phyloP scores from a whole-genome alignment of 2,888 invertebrate genomes.

The Xestoiulus laeticollis region DNA sequence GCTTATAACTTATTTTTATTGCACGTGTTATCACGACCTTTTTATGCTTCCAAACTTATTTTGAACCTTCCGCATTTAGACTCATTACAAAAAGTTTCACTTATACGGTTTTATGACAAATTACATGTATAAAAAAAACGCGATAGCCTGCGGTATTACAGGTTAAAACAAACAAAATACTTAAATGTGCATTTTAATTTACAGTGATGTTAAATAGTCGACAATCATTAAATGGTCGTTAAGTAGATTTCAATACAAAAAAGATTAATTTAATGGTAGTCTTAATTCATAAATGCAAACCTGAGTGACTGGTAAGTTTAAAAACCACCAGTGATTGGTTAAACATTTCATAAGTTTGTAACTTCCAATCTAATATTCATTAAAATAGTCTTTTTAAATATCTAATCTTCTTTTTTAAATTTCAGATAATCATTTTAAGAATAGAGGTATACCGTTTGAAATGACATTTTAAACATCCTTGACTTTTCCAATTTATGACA shows the following conservation, averaged over 20 bases:
- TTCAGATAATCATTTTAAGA: too few relatives aligned
- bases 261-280: neutral
- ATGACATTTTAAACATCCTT: too few relatives aligned
- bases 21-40: neutral
- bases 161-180: neutral
- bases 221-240: neutral
- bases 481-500: too few relatives aligned
- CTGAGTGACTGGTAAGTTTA: neutral
- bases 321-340: neutral
- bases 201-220: neutral
- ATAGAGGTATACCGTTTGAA: too few relatives aligned
- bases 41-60: neutral
- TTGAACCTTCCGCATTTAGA: neutral
- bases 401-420: too few relatives aligned
- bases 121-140: constrained; percentile 29
- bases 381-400: too few relatives aligned
- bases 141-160: neutral
- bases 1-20: constrained; percentile 8
- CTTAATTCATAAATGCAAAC: neutral
- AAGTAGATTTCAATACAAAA: neutral
- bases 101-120: constrained; percentile 10
- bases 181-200: constrained; percentile 7
- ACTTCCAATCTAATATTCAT: too few relatives aligned
- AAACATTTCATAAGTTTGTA: neutral
- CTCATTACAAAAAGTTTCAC: neutral